These are phyloP conservation scores for Galago senegalensis DNA, from an alignment of 2,797 vertebrate species.

Conservation along the genomic window DNA sequence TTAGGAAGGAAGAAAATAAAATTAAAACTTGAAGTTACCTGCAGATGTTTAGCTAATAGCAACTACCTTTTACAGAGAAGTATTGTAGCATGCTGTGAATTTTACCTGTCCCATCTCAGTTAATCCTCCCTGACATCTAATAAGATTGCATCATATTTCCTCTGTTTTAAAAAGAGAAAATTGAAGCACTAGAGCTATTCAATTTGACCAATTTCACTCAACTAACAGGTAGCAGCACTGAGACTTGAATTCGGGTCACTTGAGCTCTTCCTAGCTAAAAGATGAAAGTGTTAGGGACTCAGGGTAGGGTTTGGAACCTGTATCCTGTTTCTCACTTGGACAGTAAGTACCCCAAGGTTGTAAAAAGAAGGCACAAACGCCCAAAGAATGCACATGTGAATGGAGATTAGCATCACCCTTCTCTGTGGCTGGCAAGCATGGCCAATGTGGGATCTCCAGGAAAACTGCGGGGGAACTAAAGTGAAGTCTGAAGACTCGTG, in stretches of 20 bases:
- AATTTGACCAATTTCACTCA: background rate
- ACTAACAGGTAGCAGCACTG: background rate
- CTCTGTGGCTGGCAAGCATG: background rate
- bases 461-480: background rate
- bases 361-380: background rate
- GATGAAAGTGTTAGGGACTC: background rate
- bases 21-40: background rate
- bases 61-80: background rate
- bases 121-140: background rate
- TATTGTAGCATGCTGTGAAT: background rate
- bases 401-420: background rate
- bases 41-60: background rate
- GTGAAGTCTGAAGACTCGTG: background rate
- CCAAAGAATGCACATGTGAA: background rate
- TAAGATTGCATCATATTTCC: background rate
- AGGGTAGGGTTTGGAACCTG: background rate
- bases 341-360: background rate
- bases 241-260: conserved; percentile 4
- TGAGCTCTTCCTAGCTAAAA: background rate
- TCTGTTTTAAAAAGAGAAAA: background rate
- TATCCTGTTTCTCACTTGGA: background rate
- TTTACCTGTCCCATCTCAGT: background rate
- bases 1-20: background rate
- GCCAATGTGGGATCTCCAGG: background rate
- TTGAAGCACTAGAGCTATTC: background rate